These are phyloP conservation scores for Clinocottus analis DNA, from an alignment of 2,113 vertebrate species.

Conservation along the genomic window DNA sequence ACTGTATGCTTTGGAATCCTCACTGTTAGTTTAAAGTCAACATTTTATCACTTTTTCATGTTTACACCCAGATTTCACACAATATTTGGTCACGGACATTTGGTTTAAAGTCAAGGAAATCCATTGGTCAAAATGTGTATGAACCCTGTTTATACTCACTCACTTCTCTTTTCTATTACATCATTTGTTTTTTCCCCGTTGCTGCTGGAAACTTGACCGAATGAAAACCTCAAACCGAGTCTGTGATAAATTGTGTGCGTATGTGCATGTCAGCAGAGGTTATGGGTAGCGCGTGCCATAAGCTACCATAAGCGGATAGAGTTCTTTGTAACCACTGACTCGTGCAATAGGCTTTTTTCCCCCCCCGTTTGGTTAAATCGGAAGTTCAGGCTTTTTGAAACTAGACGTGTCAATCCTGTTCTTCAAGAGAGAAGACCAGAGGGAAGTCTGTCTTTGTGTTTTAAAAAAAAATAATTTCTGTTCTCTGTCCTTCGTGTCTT, in stretches of 20 bases:
- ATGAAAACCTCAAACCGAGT: background rate
- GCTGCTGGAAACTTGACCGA: background rate
- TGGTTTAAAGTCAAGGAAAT: too few relatives aligned
- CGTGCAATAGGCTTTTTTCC: constrained; percentile 51
- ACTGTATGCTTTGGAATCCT: too few relatives aligned
- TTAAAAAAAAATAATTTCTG: background rate
- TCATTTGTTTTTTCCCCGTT: constrained; percentile 9
- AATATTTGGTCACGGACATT: too few relatives aligned
- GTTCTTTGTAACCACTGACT: constrained; percentile 36
- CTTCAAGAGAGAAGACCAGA: constrained; percentile 1
- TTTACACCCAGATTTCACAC: too few relatives aligned
- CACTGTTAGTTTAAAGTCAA: too few relatives aligned
- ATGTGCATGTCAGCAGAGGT: constrained; percentile 20
- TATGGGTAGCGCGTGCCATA: constrained; percentile 24
- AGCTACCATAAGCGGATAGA: constrained; percentile 51
- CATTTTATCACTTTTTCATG: too few relatives aligned
- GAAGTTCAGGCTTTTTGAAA: constrained; percentile 38
- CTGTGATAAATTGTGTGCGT: background rate
- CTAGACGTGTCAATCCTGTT: constrained; percentile 40
- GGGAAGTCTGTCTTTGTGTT: background rate
- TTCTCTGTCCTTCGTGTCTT: too few relatives aligned
- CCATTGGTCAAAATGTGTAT: too few relatives aligned
- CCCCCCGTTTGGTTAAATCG: constrained; percentile 52
- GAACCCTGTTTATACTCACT: background rate
- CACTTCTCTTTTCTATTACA: background rate